Percentiles rank a stretch among this genome's conserved stretches.
phyloP scores from a whole-genome alignment of 2,888 invertebrate genomes.

The Allolobophora icterica region DNA sequence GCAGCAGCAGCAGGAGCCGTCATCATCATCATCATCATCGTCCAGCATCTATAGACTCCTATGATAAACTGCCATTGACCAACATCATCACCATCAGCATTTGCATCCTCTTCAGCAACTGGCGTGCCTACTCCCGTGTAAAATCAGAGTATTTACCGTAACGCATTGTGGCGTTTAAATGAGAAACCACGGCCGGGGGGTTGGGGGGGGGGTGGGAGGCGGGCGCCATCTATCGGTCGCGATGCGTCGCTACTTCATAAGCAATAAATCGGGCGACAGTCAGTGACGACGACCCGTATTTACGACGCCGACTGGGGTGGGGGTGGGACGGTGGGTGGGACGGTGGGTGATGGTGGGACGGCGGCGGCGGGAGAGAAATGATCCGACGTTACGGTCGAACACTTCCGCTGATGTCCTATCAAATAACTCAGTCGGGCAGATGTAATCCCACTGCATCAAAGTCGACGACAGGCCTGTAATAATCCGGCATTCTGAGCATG shows the following conservation, averaged over 20 bases:
- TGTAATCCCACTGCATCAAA: slow-evolving; percentile 24
- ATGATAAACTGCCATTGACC: not conserved
- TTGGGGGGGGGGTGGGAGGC: no score
- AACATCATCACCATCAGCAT: not conserved
- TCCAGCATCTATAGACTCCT: not conserved
- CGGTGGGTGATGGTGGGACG: not conserved
- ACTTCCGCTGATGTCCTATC: slow-evolving; percentile 24
- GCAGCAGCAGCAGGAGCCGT: not conserved
- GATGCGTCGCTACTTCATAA: slow-evolving; percentile 12
- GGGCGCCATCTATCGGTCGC: not conserved
- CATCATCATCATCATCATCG: not conserved
- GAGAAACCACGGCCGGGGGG: not conserved
- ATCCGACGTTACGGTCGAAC: slow-evolving; percentile 22
- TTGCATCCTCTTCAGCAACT: not conserved
- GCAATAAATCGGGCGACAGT: slow-evolving; percentile 21
- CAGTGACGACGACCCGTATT: not conserved
- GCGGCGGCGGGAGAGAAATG: not conserved
- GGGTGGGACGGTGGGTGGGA: not conserved
- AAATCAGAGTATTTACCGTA: slow-evolving; percentile 27
- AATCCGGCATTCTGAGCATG: slow-evolving; percentile 22
- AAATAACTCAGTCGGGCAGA: slow-evolving; percentile 22
- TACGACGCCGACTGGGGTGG: not conserved
- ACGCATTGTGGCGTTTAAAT: slow-evolving; percentile 22
- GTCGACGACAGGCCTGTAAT: slow-evolving; percentile 23
- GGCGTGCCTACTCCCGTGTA: slow-evolving; percentile 4